Percentiles rank a stretch among this genome's conserved stretches.
Evolutionary conservation across 2,113 vertebrate species (phyloP).

Genomic region (Lagopus leucura): DNA sequence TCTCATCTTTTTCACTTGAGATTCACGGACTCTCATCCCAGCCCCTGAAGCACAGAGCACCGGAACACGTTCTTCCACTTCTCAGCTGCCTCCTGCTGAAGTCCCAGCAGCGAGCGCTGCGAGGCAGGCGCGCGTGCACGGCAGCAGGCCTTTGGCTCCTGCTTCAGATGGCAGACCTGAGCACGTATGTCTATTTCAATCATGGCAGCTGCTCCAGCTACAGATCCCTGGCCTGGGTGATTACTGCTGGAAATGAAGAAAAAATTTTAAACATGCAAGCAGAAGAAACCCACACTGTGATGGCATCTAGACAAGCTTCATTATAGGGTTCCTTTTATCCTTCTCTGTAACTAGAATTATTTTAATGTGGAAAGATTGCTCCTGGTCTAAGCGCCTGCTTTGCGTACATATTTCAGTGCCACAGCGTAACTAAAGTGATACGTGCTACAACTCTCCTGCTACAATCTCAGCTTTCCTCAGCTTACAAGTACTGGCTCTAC

Average conservation of each 20-base stretch:
- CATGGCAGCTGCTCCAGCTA: not conserved
- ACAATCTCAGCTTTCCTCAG: not conserved
- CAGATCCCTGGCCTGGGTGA: not conserved
- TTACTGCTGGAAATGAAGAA: not conserved
- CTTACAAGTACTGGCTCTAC: not conserved
- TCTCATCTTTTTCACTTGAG: not conserved
- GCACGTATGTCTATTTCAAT: not conserved
- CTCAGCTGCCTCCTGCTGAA: not conserved
- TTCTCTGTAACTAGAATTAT: slow-evolving; percentile 1
- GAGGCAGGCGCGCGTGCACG: not conserved
- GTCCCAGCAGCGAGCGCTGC: not conserved
- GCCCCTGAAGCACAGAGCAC: not conserved
- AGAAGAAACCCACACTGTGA: not conserved
- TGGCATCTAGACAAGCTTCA: slow-evolving; percentile 24
- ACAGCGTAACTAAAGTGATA: not conserved
- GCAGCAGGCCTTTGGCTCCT: not conserved
- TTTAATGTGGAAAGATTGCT: not conserved
- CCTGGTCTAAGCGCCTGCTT: not conserved
- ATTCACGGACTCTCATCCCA: not conserved
- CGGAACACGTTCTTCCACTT: slow-evolving; percentile 22
- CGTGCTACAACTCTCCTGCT: not conserved
- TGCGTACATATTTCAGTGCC: not conserved
- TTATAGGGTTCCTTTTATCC: slow-evolving; percentile 9
- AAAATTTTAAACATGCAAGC: slow-evolving; percentile 31
- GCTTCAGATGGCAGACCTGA: not conserved